phyloP scores from a whole-genome alignment of 23 tunicate genomes.

The Halocynthia aurantium region DNA sequence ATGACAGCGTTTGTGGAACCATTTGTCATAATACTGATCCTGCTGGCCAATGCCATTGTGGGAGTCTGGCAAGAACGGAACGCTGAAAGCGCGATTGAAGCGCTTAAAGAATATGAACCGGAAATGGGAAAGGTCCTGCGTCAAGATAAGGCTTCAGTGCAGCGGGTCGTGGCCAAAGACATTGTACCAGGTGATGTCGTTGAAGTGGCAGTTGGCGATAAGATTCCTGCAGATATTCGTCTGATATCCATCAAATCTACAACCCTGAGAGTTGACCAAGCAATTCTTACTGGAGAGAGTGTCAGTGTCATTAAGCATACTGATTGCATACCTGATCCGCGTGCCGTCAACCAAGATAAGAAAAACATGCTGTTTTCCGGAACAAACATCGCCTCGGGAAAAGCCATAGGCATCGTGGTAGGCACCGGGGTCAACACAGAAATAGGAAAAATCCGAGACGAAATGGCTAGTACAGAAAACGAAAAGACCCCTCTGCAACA shows the following conservation, averaged over 20 bases:
- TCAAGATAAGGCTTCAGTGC: conserved; percentile 78
- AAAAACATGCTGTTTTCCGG: conserved; percentile 98
- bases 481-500: conserved; percentile 90
- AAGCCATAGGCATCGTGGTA: conserved; percentile 84
- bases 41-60: conserved; percentile 91
- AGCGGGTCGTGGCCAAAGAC: conserved; percentile 71
- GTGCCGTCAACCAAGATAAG: conserved; percentile 95
- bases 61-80: conserved; percentile 99
- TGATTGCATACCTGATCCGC: conserved; percentile 78
- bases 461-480: conserved; percentile 93
- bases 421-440: conserved; percentile 87
- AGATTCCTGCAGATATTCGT: conserved; percentile 97
- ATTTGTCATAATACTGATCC: conserved; percentile 80
- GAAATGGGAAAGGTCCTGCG: conserved; percentile 93
- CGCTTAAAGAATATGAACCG: conserved; percentile 97
- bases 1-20: conserved; percentile 98
- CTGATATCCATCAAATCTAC: conserved; percentile 79
- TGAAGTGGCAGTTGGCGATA: conserved; percentile 99
- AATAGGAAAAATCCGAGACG: conserved; percentile 96
- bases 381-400: conserved; percentile 93
- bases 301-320: conserved; percentile 91
- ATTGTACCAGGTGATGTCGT: conserved; percentile 98
- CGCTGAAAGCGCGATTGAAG: conserved; percentile 99
- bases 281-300: conserved; percentile 93
- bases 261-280: conserved; percentile 95